Evolutionary conservation across 2,797 vertebrate species (phyloP).

Genomic region (Arnoldichthys spilopterus): DNA sequence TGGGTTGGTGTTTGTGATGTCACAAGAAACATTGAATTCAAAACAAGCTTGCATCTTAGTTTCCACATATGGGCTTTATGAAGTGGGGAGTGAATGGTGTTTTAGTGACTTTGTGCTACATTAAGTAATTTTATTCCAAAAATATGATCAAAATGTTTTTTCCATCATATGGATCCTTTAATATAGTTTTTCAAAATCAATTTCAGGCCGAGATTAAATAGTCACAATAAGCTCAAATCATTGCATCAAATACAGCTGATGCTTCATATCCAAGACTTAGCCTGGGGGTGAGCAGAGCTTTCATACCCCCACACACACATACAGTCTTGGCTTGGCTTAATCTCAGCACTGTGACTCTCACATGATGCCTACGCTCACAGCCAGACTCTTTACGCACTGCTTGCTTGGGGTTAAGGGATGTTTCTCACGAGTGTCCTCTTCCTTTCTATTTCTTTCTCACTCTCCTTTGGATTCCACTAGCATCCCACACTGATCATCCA

Average conservation of each 20-base stretch:
- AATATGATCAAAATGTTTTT: too few species aligned
- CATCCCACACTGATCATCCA: not conserved
- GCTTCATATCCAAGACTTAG: not conserved
- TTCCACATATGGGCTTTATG: too few species aligned
- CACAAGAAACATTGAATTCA: too few species aligned
- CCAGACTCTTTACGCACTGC: not conserved
- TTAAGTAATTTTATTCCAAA: too few species aligned
- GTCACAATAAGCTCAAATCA: not conserved
- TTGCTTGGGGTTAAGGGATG: not conserved
- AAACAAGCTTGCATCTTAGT: too few species aligned
- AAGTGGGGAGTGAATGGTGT: too few species aligned
- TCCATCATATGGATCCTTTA: not conserved
- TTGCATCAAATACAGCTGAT: too few species aligned
- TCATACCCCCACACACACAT: not conserved
- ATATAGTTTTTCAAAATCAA: not conserved
- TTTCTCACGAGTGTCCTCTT: not conserved
- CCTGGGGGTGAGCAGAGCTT: not conserved
- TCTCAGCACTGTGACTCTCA: conserved; percentile 61
- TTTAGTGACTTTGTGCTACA: too few species aligned
- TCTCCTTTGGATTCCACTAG: not conserved
- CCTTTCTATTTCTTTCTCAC: not conserved
- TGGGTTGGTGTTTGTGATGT: too few species aligned
- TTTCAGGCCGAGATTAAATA: not conserved
- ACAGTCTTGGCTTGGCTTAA: conserved; percentile 45
- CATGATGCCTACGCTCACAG: conserved; percentile 48